These are phyloP conservation scores for Netelia inedita DNA, from an alignment of 2,888 invertebrate species.

Conservation along the genomic window DNA sequence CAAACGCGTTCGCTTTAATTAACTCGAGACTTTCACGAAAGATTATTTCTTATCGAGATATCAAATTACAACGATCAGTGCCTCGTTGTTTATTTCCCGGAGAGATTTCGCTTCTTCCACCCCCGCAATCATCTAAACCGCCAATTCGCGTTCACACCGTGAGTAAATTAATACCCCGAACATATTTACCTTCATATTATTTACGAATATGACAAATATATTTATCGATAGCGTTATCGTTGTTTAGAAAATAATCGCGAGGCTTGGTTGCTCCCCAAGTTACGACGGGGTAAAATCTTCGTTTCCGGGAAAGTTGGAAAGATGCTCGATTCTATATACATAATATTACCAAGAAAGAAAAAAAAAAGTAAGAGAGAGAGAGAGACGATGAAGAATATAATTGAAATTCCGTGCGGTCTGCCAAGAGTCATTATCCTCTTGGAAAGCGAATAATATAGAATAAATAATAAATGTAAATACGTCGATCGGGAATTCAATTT, in stretches of 20 bases:
- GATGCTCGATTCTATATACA: slow-evolving; percentile 22
- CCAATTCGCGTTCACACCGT: too few relatives aligned
- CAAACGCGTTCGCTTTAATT: neutral
- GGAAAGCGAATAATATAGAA: slow-evolving; percentile 43
- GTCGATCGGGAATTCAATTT: slow-evolving; percentile 17
- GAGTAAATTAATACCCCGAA: slow-evolving; percentile 33
- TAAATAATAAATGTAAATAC: slow-evolving; percentile 41
- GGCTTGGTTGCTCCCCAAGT: slow-evolving; percentile 19
- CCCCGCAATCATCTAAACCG: too few relatives aligned
- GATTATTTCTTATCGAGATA: slow-evolving; percentile 12
- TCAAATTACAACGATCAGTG: slow-evolving; percentile 4
- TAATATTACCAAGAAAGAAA: neutral
- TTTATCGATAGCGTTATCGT: slow-evolving; percentile 17
- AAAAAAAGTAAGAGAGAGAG: neutral
- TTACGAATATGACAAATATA: neutral
- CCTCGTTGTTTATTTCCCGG: neutral
- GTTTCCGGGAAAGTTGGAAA: slow-evolving; percentile 64
- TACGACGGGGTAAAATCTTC: neutral
- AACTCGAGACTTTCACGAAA: neutral
- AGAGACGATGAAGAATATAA: slow-evolving; percentile 35
- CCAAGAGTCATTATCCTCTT: slow-evolving; percentile 45
- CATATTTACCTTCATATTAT: neutral
- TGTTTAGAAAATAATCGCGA: slow-evolving; percentile 7
- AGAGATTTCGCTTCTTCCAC: neutral
- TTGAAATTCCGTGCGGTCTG: slow-evolving; percentile 66